A percentile compares a stretch with the other conserved stretches of the same genome.
phyloP scores from a whole-genome alignment of 2,888 invertebrate genomes.

The Phaonia tiefii region DNA sequence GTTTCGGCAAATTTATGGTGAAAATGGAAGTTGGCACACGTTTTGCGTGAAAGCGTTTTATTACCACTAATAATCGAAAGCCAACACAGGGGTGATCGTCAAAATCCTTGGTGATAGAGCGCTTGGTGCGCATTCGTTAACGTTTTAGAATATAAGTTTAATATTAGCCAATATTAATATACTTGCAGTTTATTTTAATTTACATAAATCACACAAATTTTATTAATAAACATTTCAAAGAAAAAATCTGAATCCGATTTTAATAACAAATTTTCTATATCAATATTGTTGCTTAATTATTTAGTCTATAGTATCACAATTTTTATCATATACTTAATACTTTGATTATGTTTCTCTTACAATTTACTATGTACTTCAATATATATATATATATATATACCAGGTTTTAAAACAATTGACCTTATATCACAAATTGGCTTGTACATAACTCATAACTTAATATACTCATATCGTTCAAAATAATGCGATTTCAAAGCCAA shows the following conservation, averaged over 20 bases:
- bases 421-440: neutral
- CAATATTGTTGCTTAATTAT: too few relatives aligned
- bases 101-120: too few relatives aligned
- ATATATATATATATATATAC: conserved; percentile 35
- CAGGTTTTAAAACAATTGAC: conserved; percentile 42
- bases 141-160: conserved; percentile 58
- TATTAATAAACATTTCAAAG: conserved; percentile 51
- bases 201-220: conserved; percentile 12
- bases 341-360: conserved; percentile 25
- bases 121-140: conserved; percentile 69
- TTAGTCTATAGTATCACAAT: too few relatives aligned
- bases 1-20: too few relatives aligned
- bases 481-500: too few relatives aligned
- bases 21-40: too few relatives aligned
- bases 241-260: conserved; percentile 53
- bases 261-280: conserved; percentile 47
- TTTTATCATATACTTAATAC: too few relatives aligned
- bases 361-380: conserved; percentile 19
- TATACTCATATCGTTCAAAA: too few relatives aligned
- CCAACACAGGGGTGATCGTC: too few relatives aligned
- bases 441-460: too few relatives aligned
- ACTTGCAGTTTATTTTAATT: conserved; percentile 17
- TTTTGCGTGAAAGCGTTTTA: too few relatives aligned
- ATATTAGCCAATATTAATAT: conserved; percentile 34
- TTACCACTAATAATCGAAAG: too few relatives aligned